These are phyloP conservation scores for Pandemis cinnamomeana DNA, from an alignment of 2,888 invertebrate genomes.

Conservation along the genomic window DNA sequence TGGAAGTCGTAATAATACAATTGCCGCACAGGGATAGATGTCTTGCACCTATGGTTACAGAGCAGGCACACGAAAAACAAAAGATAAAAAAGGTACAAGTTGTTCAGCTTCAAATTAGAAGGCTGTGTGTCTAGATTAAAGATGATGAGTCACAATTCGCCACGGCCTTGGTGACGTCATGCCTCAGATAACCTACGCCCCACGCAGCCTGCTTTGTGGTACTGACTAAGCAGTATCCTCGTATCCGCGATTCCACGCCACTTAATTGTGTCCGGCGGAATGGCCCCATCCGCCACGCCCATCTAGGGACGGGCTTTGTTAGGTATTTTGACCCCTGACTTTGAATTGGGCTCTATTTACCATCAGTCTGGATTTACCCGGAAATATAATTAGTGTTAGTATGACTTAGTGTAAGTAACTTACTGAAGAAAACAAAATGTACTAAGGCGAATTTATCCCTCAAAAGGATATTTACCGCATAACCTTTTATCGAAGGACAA, in stretches of 20 bases:
- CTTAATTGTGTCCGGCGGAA: constrained; percentile 28
- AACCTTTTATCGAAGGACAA: no score
- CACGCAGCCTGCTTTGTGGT: constrained; percentile 9
- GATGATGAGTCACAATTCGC: background rate
- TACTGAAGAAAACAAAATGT: no score
- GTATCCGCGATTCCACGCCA: background rate
- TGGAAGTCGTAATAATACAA: no score
- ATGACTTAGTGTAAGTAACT: background rate
- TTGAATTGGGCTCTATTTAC: background rate
- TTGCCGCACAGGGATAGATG: no score
- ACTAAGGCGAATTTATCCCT: no score
- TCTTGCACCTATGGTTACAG: no score
- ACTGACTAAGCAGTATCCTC: constrained; percentile 23
- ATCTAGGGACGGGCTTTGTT: constrained; percentile 18
- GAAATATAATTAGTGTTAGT: background rate
- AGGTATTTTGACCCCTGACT: constrained; percentile 27
- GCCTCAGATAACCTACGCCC: constrained; percentile 4
- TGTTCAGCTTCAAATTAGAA: no score
- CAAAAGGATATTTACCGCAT: no score
- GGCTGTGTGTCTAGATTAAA: no score
- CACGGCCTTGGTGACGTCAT: constrained; percentile 13
- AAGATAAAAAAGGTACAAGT: no score
- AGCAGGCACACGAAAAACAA: no score
- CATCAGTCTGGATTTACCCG: background rate
- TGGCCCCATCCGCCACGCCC: constrained; percentile 28